Conservation (phyloP, 1,140 invertebrate species). For the Popillia japonica region DNA sequence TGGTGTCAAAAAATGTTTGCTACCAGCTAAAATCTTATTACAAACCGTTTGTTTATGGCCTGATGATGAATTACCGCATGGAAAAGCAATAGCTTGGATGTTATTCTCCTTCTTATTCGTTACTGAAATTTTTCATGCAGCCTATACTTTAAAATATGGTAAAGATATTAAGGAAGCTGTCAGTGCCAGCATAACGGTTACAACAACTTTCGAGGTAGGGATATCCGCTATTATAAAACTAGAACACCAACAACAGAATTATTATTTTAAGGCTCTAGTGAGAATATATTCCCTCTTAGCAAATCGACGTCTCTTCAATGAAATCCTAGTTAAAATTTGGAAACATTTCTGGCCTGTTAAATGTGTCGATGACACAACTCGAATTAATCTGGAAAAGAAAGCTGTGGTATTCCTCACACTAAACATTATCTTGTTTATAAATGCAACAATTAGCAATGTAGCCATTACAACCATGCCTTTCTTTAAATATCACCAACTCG, state of each 20-base stretch:
- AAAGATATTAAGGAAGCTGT: neutral
- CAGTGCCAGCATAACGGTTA: neutral
- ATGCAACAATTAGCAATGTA: neutral
- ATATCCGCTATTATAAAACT: too few species aligned
- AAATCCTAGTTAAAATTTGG: constrained; percentile 14
- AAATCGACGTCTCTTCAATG: neutral
- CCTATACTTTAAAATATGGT: neutral
- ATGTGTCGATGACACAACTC: neutral
- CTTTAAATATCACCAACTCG: neutral
- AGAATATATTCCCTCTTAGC: neutral
- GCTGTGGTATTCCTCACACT: neutral
- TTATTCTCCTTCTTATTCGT: neutral
- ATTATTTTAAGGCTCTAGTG: neutral
- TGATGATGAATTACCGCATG: neutral
- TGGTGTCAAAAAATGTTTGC: neutral
- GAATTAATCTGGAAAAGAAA: constrained; percentile 17
- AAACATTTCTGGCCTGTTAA: constrained; percentile 16
- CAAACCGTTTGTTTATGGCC: neutral
- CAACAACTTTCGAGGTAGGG: constrained; percentile 14
- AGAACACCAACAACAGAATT: too few species aligned
- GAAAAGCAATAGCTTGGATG: neutral
- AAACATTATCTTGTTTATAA: neutral
- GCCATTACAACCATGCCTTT: neutral
- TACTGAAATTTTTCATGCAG: neutral
- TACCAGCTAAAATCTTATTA: neutral